Percentiles rank a stretch among this genome's conserved stretches.
These are phyloP conservation scores for Eupsittula cactorum DNA, from an alignment of 2,113 vertebrate genomes.

Conservation along the genomic window DNA sequence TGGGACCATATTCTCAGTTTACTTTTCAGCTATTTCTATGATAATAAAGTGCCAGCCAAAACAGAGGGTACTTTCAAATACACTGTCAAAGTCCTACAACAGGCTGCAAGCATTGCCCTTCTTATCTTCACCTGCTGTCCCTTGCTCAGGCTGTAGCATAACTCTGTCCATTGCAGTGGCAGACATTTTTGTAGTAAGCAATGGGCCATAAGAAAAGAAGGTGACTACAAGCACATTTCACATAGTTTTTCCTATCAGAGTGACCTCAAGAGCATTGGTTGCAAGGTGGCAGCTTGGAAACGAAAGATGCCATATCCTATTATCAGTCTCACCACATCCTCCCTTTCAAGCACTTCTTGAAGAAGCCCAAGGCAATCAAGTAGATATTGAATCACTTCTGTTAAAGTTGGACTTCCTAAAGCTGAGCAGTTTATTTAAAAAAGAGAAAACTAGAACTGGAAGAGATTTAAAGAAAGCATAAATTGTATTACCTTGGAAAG, in stretches of 20 bases:
- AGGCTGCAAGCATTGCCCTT: background rate
- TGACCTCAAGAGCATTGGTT: background rate
- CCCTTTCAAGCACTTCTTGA: background rate
- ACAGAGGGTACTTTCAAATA: background rate
- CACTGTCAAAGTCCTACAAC: background rate
- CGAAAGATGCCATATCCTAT: background rate
- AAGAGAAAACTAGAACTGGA: background rate
- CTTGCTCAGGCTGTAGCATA: background rate
- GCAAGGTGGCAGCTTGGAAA: background rate
- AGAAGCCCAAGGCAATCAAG: background rate
- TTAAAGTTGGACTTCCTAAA: constrained; percentile 1
- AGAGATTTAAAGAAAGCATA: constrained; percentile 28
- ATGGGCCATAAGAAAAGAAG: background rate
- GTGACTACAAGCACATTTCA: background rate
- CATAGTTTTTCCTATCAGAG: background rate
- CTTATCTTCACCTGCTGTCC: background rate
- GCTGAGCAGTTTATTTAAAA: constrained; percentile 20
- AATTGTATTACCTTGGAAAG: constrained; percentile 15
- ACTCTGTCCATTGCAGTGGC: background rate
- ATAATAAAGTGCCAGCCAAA: background rate
- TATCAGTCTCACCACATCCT: constrained; percentile 8
- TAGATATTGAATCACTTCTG: constrained; percentile 22
- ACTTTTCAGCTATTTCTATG: background rate
- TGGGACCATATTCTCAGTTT: background rate
- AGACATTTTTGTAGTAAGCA: background rate